Base-by-base conservation (phyloP, 2,113 vertebrate genomes). In the Rafetus swinhoei region DNA sequence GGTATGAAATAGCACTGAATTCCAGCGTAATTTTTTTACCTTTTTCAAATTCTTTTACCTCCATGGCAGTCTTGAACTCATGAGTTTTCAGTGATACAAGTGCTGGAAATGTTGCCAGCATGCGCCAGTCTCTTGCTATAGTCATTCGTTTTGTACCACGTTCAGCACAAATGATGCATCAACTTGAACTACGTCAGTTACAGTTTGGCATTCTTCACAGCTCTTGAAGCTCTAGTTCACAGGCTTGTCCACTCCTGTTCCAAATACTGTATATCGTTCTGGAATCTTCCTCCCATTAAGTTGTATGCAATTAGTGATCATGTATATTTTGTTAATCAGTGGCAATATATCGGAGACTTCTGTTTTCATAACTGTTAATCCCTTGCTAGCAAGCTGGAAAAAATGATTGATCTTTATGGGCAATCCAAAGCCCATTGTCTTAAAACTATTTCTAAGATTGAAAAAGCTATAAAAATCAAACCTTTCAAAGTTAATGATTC, bases 1-100 rank as follows among this genome's bases (percentile, higher is more conserved):
- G 13, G 7, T 19, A 8, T 0, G 11, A 3, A 5, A 29, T 16
- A 77, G 65, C 24, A 24, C 77, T 84, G 54, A 83, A 60, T 11
- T 80, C 10, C 13, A 0, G 0, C 16, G 60, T 74, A 29, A 9
- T 45, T 45, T 45, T 1, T 0, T 53, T 21, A 74, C 35, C 35
- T 74, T 21, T 10, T 15, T 39, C 39, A 12, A 24, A 9, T 32
- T 69, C 55, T n/a, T 29, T 62, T 16, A 24, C 89, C 6, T 1
- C 54, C 29, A 60, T 5, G 21, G 0, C 6, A 3, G 35, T 50
- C 25, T 1, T 0, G 0, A 57, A 12, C 1, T 60, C 2, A 29
- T 74, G 53, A 14, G 12, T 57, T 86, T 0, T 0, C 56, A 45
- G 62, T 4, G 0, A 4, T 77, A 45, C 27, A 22, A 14, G 6